These are phyloP conservation scores for Synergus umbraculus DNA, from an alignment of 2,888 invertebrate genomes.

Conservation along the genomic window DNA sequence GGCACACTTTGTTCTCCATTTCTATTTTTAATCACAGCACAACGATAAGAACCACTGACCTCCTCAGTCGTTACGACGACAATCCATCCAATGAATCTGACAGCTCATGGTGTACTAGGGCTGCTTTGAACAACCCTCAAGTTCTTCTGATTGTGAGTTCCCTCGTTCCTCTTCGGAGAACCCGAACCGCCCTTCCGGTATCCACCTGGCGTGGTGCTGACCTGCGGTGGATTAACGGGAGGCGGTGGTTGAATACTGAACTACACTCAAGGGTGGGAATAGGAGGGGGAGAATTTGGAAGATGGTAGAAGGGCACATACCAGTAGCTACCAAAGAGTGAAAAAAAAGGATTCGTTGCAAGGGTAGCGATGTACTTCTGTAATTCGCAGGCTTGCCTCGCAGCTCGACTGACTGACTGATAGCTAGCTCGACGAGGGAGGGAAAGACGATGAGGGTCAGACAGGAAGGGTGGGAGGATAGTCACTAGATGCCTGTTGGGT, in stretches of 20 bases:
- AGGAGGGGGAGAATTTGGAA: not conserved
- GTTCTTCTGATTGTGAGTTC: not conserved
- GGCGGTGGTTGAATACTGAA: constrained; percentile 53
- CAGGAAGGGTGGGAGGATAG: constrained; percentile 23
- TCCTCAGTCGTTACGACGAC: constrained; percentile 28
- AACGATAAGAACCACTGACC: constrained; percentile 36
- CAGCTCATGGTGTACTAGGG: constrained; percentile 16
- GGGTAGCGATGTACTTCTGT: constrained; percentile 44
- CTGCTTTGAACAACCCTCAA: not conserved
- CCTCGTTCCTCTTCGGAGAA: constrained; percentile 4
- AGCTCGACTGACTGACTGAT: constrained; percentile 43
- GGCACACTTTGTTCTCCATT: not conserved
- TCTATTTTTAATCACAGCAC: constrained; percentile 12
- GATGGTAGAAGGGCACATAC: constrained; percentile 22
- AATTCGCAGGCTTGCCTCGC: constrained; percentile 33
- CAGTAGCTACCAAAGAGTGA: not conserved
- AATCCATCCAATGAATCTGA: not conserved
- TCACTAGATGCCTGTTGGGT: not conserved
- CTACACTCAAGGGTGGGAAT: constrained; percentile 44
- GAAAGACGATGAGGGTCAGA: constrained; percentile 16
- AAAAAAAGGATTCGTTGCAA: constrained; percentile 20
- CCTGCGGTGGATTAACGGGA: constrained; percentile 50
- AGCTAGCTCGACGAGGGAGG: constrained; percentile 10
- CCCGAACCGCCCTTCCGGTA: constrained; percentile 38
- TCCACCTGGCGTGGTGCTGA: constrained; percentile 49